Conservation (phyloP, 1,140 invertebrate genomes). For the Solenopsis invicta region DNA sequence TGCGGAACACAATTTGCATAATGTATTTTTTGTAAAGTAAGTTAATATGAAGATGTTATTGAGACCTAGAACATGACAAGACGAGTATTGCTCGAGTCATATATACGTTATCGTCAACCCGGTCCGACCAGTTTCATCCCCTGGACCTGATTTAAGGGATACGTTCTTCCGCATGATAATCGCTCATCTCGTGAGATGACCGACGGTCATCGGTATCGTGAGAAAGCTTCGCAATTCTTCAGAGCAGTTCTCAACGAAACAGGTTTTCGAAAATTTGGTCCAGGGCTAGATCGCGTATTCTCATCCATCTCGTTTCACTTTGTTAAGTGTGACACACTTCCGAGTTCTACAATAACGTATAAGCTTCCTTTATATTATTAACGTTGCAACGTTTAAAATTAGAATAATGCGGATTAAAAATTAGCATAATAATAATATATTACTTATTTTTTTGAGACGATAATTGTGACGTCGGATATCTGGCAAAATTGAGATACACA, state of each 20-base stretch:
- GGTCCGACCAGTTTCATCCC: conserved; percentile 72
- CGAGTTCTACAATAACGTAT: not conserved
- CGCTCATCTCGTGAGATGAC: conserved; percentile 79
- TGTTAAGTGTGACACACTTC: not conserved
- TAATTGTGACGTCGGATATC: not conserved
- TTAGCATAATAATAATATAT: conserved; percentile 3
- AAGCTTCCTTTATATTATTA: not conserved
- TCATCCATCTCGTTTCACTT: conserved; percentile 8
- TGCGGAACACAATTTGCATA: not conserved
- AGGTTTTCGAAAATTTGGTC: conserved; percentile 71
- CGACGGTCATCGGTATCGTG: conserved; percentile 80
- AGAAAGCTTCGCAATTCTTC: conserved; percentile 79
- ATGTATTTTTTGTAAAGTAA: not conserved
- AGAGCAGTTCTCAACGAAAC: conserved; percentile 69
- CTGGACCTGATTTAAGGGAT: conserved; percentile 52
- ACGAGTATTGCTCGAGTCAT: conserved; percentile 21
- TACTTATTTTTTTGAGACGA: not conserved
- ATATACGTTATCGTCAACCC: conserved; percentile 39
- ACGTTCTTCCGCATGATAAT: conserved; percentile 60
- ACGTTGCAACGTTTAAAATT: conserved; percentile 30
- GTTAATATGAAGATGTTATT: not conserved
- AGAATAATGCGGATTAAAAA: not conserved
- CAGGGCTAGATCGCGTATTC: conserved; percentile 43
- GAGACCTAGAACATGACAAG: not conserved
- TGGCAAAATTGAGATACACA: not conserved